phyloP scores from a whole-genome alignment of 37 sponge, comb jelly and placozoan genomes.

The Mnemiopsis leidyi region DNA sequence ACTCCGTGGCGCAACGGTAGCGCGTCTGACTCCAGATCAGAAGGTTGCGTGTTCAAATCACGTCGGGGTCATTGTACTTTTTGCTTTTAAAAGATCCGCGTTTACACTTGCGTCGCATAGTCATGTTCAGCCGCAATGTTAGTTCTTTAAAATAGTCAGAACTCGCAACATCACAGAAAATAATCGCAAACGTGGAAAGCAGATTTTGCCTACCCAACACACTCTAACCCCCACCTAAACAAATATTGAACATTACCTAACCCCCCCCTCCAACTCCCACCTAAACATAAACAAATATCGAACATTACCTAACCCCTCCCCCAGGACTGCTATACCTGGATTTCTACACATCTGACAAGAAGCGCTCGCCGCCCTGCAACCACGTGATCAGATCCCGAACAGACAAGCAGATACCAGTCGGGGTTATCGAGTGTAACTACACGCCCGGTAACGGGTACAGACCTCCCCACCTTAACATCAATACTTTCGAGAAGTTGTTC shows the following conservation, averaged over 20 bases:
- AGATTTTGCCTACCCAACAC: no score
- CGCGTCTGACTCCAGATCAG: conserved; percentile 55
- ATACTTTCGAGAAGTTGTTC: conserved; percentile 11
- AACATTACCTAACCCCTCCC: no score
- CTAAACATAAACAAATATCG: no score
- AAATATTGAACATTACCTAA: no score
- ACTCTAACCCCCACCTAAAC: no score
- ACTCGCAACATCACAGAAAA: no score
- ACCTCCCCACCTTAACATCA: background rate
- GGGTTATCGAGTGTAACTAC: conserved; percentile 17
- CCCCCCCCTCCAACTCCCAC: no score
- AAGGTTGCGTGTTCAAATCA: conserved; percentile 53
- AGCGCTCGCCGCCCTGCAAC: background rate
- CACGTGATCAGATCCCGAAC: background rate
- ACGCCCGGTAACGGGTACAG: conserved; percentile 16
- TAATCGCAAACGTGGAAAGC: no score
- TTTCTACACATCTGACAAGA: background rate
- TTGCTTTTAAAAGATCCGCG: background rate
- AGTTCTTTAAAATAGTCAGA: no score
- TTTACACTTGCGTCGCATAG: no score
- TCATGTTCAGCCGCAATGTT: no score
- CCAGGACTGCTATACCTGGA: conserved; percentile 37
- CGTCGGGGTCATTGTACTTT: conserved; percentile 21
- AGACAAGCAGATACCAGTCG: background rate
- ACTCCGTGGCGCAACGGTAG: conserved; percentile 55